Evolutionary conservation across 2,888 invertebrate genomes (phyloP).

Genomic region (Glomeris marginata): DNA sequence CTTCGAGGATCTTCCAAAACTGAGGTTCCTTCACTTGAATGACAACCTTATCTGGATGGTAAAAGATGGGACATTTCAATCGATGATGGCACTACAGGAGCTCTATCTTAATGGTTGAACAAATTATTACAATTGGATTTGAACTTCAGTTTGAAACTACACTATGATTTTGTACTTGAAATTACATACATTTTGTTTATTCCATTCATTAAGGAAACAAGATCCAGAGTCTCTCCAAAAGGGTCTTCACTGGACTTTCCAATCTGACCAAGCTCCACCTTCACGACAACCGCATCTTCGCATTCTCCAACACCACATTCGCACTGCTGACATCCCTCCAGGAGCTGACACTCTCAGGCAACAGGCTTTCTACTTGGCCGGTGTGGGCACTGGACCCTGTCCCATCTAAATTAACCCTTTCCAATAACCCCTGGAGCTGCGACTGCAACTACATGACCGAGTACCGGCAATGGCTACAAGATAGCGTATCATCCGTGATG

Average conservation of each 20-base stretch:
- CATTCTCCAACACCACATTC: not conserved
- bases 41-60: not conserved
- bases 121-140: too few species aligned
- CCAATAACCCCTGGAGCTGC: conserved; percentile 12
- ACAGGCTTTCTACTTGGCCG: conserved; percentile 1
- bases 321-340: conserved; percentile 3
- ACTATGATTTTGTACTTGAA: too few species aligned
- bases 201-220: too few species aligned
- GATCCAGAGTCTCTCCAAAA: too few species aligned
- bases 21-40: conserved; percentile 3
- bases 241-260: not conserved
- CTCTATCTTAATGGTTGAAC: conserved; percentile 2
- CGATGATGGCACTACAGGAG: not conserved
- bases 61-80: not conserved
- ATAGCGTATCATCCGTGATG: conserved; percentile 44
- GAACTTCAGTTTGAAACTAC: too few species aligned
- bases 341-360: not conserved
- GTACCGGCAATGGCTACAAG: conserved; percentile 58
- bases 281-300: not conserved
- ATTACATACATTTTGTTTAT: too few species aligned
- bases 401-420: not conserved
- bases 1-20: not conserved
- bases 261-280: conserved; percentile 1
- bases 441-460: conserved; percentile 35
- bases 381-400: conserved; percentile 1